These are phyloP conservation scores for Sitta europaea DNA, from an alignment of 2,113 vertebrate species.

Conservation along the genomic window DNA sequence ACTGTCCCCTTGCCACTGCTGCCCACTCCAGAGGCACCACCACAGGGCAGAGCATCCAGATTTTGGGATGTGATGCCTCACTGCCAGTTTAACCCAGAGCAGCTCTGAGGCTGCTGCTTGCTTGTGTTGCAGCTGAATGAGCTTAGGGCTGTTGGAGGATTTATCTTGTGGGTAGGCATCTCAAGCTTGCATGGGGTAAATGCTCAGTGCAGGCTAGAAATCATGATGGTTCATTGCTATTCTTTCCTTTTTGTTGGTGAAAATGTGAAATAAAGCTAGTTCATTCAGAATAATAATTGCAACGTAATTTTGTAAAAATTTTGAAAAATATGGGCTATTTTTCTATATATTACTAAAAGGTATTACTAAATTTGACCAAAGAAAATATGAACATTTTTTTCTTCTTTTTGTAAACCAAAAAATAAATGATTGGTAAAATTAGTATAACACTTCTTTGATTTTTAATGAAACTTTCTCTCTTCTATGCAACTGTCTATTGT, in stretches of 20 bases:
- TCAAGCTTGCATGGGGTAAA: not conserved
- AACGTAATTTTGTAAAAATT: not conserved
- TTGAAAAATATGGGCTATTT: not conserved
- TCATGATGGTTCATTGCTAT: not conserved
- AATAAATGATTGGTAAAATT: not conserved
- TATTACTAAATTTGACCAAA: not conserved
- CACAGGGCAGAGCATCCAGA: not conserved
- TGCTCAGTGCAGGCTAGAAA: not conserved
- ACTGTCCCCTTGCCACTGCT: not conserved
- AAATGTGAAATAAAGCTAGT: not conserved
- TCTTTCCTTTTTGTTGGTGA: not conserved
- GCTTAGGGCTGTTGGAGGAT: not conserved
- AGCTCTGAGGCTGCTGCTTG: not conserved
- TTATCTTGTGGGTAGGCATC: no score
- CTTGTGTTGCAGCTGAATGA: not conserved
- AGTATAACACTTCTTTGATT: not conserved
- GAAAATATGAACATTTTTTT: not conserved
- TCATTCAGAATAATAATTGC: not conserved
- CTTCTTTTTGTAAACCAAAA: not conserved
- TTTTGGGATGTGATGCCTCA: accelerated
- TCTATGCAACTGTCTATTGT: not conserved
- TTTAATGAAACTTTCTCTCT: not conserved
- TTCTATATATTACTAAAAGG: not conserved
- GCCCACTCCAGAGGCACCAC: not conserved
- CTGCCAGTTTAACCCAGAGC: not conserved